Conservation (phyloP, 2,888 invertebrate species). For the Laothoe populi region DNA sequence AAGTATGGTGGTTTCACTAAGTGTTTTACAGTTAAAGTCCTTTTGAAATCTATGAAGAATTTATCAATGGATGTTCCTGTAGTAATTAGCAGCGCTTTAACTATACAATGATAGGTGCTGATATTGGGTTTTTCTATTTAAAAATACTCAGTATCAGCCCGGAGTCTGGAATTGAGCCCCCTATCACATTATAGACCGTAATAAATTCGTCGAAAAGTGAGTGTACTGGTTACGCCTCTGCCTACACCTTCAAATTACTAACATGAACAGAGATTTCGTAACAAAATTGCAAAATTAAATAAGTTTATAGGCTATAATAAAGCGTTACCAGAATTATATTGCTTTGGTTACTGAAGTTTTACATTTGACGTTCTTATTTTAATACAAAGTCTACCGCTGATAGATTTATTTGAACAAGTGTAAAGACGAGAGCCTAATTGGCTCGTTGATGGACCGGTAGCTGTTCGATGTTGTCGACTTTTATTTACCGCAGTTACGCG, state of each 20-base stretch:
- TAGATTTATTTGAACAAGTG: conserved; percentile 24
- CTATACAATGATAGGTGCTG: not conserved
- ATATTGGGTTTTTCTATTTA: too few species aligned
- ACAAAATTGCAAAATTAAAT: too few species aligned
- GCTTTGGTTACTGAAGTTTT: not conserved
- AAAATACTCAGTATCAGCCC: too few species aligned
- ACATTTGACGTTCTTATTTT: not conserved
- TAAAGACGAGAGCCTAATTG: conserved; percentile 23
- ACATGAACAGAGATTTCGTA: too few species aligned
- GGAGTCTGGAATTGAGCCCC: too few species aligned
- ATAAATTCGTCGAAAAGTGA: too few species aligned
- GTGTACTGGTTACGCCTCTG: too few species aligned
- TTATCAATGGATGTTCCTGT: not conserved
- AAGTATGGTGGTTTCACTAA: not conserved
- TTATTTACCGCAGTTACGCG: conserved; percentile 25
- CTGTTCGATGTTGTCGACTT: conserved; percentile 23
- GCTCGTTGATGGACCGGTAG: conserved; percentile 22
- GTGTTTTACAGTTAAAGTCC: not conserved
- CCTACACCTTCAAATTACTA: too few species aligned
- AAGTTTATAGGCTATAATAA: too few species aligned
- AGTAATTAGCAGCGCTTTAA: not conserved
- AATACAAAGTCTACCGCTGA: conserved; percentile 13
- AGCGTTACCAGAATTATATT: too few species aligned
- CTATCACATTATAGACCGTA: too few species aligned
- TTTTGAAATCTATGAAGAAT: not conserved